Evolutionary conservation across 2,888 invertebrate genomes (phyloP), one percentile per base, ranked within the genome.

Genomic region (Ophion costatus): DNA sequence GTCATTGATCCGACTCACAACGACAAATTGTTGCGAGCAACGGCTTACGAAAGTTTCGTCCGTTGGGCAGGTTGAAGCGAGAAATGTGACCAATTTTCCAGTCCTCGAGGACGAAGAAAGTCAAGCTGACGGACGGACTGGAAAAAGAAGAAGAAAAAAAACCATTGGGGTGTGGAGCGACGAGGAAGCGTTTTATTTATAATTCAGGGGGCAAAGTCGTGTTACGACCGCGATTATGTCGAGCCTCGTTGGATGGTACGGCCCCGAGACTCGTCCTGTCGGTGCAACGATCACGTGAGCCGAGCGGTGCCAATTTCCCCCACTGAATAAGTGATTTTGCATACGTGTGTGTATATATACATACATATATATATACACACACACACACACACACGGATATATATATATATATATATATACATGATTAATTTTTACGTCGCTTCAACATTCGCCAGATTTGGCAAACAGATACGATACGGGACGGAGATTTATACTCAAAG

Each of bases 1-100:
- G 84, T 91, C 82, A 83, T 90, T 45, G 91, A 92, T 82, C 91
- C 92, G 0, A 91, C 88, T 17, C 90, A 90, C 74, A 90, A 89
- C 57, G 91, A 90, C 20, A 92, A 91, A 87, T 80, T 92, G 71
- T 83, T 91, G 4, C 89, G 88, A 81, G 76, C 85, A 80, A 86
- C 89, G 42, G 87, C 90, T 17, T 92, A 88, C 76, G 57, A 89
- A 78, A 85, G 84, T 79, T 89, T 88, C 73, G 59, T 24, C 63
- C 3, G 5, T 17, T 59, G 38, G 11, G 69, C 57, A 14, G 38
- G 63, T 45, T 45, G 61, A n/a, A 10, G 17, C 11, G n/a, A n/a
- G 7, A 17, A 6, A 64, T n/a, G 9, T 10, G 10, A 38, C 14
- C 7, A 64, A 64, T 64, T 17, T 64, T 33, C 38, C 1, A 63